Conservation (phyloP, 92 coral and sea anemone species). For the Bergia sp. region DNA sequence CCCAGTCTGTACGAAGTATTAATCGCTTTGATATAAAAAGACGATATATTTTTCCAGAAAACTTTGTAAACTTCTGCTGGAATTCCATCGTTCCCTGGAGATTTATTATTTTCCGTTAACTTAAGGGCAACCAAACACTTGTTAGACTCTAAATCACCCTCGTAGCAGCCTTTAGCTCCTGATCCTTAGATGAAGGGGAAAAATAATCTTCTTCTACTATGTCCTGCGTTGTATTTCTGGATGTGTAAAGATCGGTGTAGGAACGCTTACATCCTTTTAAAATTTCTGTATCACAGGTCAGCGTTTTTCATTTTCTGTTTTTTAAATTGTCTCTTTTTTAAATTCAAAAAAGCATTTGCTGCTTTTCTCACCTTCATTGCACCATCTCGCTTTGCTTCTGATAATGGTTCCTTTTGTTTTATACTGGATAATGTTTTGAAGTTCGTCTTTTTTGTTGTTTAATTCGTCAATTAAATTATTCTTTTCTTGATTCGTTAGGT, state of each 20-base stretch:
- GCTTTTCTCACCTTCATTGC: background rate
- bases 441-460: background rate
- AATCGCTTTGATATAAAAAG: background rate
- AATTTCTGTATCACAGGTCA: background rate
- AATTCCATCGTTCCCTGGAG: background rate
- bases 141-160: background rate
- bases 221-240: background rate
- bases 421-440: background rate
- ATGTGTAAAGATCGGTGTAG: background rate
- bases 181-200: background rate
- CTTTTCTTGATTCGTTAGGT: too few species aligned
- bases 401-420: constrained; percentile 1
- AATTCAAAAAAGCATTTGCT: background rate
- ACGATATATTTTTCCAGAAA: background rate
- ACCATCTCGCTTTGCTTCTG: background rate
- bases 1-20: background rate
- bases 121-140: background rate
- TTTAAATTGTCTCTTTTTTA: too few species aligned
- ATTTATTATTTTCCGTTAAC: background rate
- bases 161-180: background rate
- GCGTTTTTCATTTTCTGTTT: background rate
- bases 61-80: background rate
- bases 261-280: background rate
- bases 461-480: background rate
- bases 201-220: background rate